phyloP scores from a whole-genome alignment of 35 echinoderm and acorn worm species.

The Ophioderma brevispina region DNA sequence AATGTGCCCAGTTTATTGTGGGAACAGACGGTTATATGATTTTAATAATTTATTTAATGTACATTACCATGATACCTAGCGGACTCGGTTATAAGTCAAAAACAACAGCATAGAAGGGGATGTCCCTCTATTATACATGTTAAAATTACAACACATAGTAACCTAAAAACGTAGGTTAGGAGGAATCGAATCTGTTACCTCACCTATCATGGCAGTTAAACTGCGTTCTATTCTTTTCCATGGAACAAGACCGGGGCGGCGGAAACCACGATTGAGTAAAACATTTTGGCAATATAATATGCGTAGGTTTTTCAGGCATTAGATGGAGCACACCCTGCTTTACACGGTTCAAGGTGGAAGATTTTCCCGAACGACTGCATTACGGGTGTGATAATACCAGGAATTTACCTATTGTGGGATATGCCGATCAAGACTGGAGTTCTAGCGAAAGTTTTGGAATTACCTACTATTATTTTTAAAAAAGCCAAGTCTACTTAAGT shows the following conservation, averaged over 20 bases:
- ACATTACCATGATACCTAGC: no score
- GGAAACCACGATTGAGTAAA: no score
- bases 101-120: neutral
- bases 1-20: no score
- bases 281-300: no score
- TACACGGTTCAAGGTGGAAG: conserved; percentile 68
- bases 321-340: conserved; percentile 61
- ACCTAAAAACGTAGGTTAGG: no score
- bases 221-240: neutral
- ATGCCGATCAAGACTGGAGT: conserved; percentile 70
- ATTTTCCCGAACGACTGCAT: conserved; percentile 77
- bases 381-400: conserved; percentile 60
- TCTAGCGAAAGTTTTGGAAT: neutral
- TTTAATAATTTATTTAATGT: no score
- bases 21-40: no score
- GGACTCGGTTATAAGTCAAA: no score
- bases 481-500: no score
- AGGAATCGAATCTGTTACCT: no score
- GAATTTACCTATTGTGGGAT: conserved; percentile 69
- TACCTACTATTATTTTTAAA: no score
- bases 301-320: conserved; percentile 83
- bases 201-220: neutral
- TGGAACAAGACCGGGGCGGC: no score
- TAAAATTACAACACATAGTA: neutral
- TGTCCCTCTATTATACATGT: neutral